Evolutionary conservation across 2,797 vertebrate genomes (phyloP), one percentile per base, ranked within the genome.

Genomic region (Semaprochilodus insignis): DNA sequence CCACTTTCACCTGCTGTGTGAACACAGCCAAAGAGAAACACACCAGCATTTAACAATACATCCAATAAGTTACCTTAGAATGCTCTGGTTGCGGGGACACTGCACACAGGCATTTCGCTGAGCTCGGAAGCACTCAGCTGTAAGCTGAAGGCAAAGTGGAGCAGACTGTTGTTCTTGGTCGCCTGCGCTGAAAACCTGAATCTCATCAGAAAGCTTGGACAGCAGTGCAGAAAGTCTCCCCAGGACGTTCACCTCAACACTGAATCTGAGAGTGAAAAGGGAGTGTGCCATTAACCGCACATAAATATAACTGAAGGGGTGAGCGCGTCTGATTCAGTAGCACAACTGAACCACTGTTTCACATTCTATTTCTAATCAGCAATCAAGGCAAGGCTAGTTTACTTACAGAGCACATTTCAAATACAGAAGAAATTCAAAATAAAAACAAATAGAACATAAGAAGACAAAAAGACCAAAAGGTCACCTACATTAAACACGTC

Each of bases 91-190:
- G 77, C 88, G 93, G 60, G 90, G 62, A 88, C 96, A 98, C 85
- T 96, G 94, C 0, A 97, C 94, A 16, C 98, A 98, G 0, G 97
- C 94, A 51, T 98, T 99, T 84, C 98, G 95, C 78, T 96, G 95
- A 21, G 95, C 97, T 73, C 98, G 91, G 93, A 99, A 99, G 89
- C 97, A 97, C 77, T 99, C 97, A 0, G 97, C 94, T 0, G 88
- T 78, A 2, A 99, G 55, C 91, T 96, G 93, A 71, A 97, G 90
- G 79, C 88, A 92, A 81, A 93, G 76, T 7, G 91, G 81, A 3
- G 88, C 52, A 0, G 90, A 85, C 21, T 83, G 89, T 70, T 72
- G 52, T 1, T 88, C 91, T 59, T 80, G 15, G 51, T 87, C 83
- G 0, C 88, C 90, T 15, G 85, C 74, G 81, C n/a, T 80, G 63